A percentile compares a stretch with the other conserved stretches of the same genome.
Evolutionary conservation across 2,113 vertebrate genomes (phyloP).

Genomic region (Hiodon tergisus): DNA sequence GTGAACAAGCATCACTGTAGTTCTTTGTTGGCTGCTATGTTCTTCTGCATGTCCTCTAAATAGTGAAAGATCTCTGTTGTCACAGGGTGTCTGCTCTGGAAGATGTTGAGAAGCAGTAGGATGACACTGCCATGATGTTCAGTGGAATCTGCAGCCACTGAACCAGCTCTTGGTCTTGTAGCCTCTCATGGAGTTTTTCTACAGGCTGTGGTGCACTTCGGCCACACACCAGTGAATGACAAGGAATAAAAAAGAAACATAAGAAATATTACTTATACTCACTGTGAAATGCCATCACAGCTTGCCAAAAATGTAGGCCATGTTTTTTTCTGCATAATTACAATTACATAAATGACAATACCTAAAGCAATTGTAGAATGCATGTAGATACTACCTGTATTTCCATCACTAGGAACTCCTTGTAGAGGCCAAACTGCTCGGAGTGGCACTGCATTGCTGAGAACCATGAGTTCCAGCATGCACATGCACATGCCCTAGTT

Average conservation of each 20-base stretch:
- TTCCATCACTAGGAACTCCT: slow-evolving; percentile 28
- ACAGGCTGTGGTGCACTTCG: slow-evolving; percentile 17
- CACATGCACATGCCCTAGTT: slow-evolving; percentile 23
- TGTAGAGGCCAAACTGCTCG: slow-evolving; percentile 21
- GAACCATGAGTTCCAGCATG: slow-evolving; percentile 29
- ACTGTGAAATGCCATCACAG: slow-evolving; percentile 2
- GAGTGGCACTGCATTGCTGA: slow-evolving; percentile 14
- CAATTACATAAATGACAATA: too few species aligned
- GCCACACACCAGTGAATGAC: slow-evolving; percentile 18
- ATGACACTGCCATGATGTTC: slow-evolving; percentile 26
- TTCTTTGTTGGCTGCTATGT: slow-evolving; percentile 13
- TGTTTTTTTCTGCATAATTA: neutral
- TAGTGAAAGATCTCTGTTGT: neutral
- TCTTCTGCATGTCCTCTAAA: slow-evolving; percentile 27
- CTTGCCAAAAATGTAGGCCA: neutral
- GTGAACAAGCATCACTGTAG: neutral
- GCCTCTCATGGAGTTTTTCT: slow-evolving; percentile 30
- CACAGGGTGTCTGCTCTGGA: slow-evolving; percentile 29
- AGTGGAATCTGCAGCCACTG: slow-evolving; percentile 19
- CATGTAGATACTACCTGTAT: slow-evolving; percentile 8
- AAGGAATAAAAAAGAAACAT: neutral
- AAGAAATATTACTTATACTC: neutral
- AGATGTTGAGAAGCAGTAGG: slow-evolving; percentile 29
- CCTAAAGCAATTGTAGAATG: too few species aligned
- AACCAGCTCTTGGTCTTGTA: slow-evolving; percentile 18